A percentile compares a stretch with the other conserved stretches of the same genome.
phyloP scores from a whole-genome alignment of 2,113 vertebrate genomes.

The Lagopus muta region DNA sequence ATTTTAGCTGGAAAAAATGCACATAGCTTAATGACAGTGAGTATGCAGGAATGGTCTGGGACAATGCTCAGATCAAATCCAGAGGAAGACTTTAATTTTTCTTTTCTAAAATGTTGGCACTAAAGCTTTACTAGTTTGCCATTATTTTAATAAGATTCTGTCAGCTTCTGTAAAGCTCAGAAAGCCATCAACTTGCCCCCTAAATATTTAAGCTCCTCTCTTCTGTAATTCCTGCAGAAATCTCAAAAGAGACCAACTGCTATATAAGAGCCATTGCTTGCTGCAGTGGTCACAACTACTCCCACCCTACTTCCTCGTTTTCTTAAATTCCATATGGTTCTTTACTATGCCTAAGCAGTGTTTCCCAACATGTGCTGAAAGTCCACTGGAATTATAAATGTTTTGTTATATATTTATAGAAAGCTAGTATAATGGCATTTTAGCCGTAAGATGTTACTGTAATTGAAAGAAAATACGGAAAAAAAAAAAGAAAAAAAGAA shows the following conservation, averaged over 20 bases:
- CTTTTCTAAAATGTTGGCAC: neutral
- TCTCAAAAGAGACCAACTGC: neutral
- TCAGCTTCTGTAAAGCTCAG: neutral
- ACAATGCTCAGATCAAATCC: neutral
- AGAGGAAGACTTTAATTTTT: fast-evolving
- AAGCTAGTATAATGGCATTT: neutral
- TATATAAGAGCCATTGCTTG: neutral
- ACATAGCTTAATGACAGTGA: neutral
- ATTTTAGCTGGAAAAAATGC: neutral
- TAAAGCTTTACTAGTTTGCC: neutral
- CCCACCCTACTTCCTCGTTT: neutral
- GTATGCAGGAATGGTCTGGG: neutral
- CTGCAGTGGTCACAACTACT: neutral
- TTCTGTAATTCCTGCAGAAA: neutral
- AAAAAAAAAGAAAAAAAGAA: neutral
- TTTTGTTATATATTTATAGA: neutral
- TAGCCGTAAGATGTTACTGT: neutral
- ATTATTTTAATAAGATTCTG: neutral
- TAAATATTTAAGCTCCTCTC: neutral
- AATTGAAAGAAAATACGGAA: neutral
- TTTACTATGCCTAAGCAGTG: neutral
- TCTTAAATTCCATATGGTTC: neutral
- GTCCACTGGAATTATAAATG: neutral
- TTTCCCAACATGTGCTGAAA: neutral
- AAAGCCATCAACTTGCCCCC: neutral